Evolutionary conservation across 2,797 vertebrate species (phyloP).

Genomic region (Hippopotamyrus pictus): DNA sequence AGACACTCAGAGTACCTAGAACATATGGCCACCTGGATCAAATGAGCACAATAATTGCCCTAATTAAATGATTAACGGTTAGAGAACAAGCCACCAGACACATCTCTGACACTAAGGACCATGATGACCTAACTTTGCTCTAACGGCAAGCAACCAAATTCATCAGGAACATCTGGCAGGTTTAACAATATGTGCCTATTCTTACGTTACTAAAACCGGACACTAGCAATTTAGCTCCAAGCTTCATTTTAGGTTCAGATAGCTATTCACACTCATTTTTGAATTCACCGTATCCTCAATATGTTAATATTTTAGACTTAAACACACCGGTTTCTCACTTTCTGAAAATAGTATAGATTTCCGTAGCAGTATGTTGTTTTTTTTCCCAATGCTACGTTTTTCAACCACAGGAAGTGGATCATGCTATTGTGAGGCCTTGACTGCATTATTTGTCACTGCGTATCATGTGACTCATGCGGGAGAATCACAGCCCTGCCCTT

Average conservation of each 20-base stretch:
- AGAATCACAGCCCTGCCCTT: not conserved
- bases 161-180: not conserved
- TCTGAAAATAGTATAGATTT: not conserved
- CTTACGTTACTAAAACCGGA: not conserved
- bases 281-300: not conserved
- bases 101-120: not conserved
- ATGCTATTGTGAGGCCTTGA: not conserved
- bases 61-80: not conserved
- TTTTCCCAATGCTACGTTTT: not conserved
- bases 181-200: not conserved
- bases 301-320: not conserved
- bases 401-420: not conserved
- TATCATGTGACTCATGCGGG: slow-evolving; percentile 7
- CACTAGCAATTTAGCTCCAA: not conserved
- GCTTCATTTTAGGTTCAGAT: not conserved
- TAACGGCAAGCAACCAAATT: slow-evolving; percentile 2
- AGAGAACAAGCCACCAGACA: not conserved
- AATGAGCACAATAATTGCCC: not conserved
- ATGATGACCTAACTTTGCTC: not conserved
- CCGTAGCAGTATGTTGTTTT: not conserved
- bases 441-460: slow-evolving; percentile 7
- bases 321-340: not conserved
- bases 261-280: not conserved
- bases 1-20: not conserved
- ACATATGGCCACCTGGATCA: not conserved